Evolutionary conservation across 2,888 invertebrate genomes (phyloP).

Genomic region (Eledona agricola): DNA sequence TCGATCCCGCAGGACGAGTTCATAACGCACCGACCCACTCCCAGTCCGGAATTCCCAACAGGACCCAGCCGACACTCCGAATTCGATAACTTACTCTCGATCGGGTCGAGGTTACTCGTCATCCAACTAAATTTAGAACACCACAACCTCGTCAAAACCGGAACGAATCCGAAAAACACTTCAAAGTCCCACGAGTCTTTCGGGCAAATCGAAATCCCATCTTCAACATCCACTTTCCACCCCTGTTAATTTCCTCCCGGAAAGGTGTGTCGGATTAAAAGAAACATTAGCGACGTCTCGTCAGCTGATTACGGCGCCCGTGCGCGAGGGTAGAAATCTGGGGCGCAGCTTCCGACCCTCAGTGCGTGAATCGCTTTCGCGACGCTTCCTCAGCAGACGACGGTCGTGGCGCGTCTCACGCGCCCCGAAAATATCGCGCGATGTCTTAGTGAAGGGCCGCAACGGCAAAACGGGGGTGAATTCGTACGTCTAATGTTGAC

Average conservation of each 20-base stretch:
- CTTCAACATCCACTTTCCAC: conserved; percentile 3
- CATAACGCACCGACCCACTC: conserved; percentile 39
- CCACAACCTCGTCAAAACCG: too few relatives aligned
- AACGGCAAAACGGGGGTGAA: conserved; percentile 4
- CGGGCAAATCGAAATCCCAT: too few relatives aligned
- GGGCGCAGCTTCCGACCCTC: conserved; percentile 22
- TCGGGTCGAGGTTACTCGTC: conserved; percentile 38
- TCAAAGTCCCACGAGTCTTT: too few relatives aligned
- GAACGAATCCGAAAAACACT: background rate
- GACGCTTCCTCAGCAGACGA: conserved; percentile 12
- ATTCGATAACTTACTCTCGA: conserved; percentile 39
- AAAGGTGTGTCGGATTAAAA: conserved; percentile 8
- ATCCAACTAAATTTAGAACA: conserved; percentile 26
- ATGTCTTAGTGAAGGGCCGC: conserved; percentile 14
- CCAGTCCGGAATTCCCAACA: conserved; percentile 33
- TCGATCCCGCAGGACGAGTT: conserved; percentile 46
- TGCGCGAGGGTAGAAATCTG: conserved; percentile 27
- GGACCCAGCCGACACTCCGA: conserved; percentile 37
- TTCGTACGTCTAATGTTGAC: conserved; percentile 71
- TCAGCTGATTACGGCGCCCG: conserved; percentile 8
- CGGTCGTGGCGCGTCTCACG: background rate
- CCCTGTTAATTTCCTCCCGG: conserved; percentile 1
- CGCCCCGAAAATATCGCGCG: conserved; percentile 8
- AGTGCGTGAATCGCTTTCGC: conserved; percentile 29
- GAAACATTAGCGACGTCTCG: conserved; percentile 7